Base-by-base conservation (phyloP, 2,888 invertebrate genomes). In the Allacma fusca region DNA sequence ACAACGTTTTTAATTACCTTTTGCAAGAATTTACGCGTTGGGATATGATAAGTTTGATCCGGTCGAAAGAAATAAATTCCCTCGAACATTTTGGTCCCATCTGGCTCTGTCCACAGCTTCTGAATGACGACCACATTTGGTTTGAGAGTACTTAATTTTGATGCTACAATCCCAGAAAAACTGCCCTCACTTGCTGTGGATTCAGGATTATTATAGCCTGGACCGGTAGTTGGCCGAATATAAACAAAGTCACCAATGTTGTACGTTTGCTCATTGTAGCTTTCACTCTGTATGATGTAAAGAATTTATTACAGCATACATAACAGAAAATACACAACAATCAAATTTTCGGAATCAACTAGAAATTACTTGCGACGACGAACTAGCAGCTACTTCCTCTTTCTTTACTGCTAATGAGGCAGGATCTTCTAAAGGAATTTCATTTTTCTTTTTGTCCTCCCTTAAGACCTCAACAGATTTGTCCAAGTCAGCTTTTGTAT, bases 11-110 rank as follows among this genome's bases (percentile, higher is more conserved):
- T 34, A 34, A 34, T 34, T 7, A 82, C 84, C 86, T 96, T 96
- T 84, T 97, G 95, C 0, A 98, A 89, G 88, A 99, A 99, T 88
- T 96, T 97, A 84, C 98, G 91, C 0, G 96, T 96, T 16, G 96
- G 93, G 9, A 97, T 91, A 87, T 99, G 98, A 88, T 93, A 98
- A 0, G 99, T 99, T 87, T 99, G 98, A 85, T 94, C 93, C 0
- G 98, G 98, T 75, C 97, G 91, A 84, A 90, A 93, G 86, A 95
- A 98, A 85, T 95, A 92, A 85, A 93, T 94, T n/a, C 96, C 97
- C 85, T 95, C 94, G 84, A 97, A 90, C 92, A 95, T 94, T 84
- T 94, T 93, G 80, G 93, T 91, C 12, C 93, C 92, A 67, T 92
- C 92, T 23, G 90, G 89, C 85, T 94, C 95, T 19, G 93, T 94